Base-by-base conservation (phyloP, 2,113 vertebrate species). In the Dasyurus viverrinus region DNA sequence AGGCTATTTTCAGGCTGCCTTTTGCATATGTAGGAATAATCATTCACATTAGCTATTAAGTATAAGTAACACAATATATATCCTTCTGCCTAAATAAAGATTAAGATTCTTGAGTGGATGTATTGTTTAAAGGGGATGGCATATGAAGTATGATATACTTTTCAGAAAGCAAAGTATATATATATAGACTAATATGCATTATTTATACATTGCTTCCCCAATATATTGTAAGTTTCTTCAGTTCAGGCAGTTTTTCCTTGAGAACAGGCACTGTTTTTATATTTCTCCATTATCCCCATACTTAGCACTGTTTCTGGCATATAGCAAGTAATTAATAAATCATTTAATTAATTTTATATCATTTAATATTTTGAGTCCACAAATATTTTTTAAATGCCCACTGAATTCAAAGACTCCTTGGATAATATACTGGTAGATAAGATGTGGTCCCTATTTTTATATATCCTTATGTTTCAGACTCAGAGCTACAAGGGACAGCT, bases 81-180 rank as follows among this genome's bases (percentile, higher is more conserved):
- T 94, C 93, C 96, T 94, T 42, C n/a, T 84, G 14, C 96, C 96
- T 91, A 96, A 98, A 93, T 89, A 98, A 97, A 94, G 60, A 95
- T 97, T 96, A 98, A 98, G 92, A 97, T 84, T 94, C 94, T 93
- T 96, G 94, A 97, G 93, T 96, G 97, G 96, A 97, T 93, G 97
- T 96, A 96, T 95, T 98, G 95, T 97, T 97, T 98, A 99, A 98
- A 98, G 98, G 98, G 98, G 98, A 98, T 98, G 97, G 98, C 98
- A 97, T 98, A 97, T 98, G 97, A 98, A 98, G 98, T 97, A 98
- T 98, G 98, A 98, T 98, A 98, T 96, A 97, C 97, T 98, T 97
- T 97, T 97, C 95, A 97, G 98, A 98, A 98, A 98, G 98, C 98
- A 97, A 97, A 98, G 96, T 98, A 97, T 98, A 96, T 48, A 48